phyloP scores from a whole-genome alignment of 2,113 vertebrate genomes.

The Forbesichthys agassizii region DNA sequence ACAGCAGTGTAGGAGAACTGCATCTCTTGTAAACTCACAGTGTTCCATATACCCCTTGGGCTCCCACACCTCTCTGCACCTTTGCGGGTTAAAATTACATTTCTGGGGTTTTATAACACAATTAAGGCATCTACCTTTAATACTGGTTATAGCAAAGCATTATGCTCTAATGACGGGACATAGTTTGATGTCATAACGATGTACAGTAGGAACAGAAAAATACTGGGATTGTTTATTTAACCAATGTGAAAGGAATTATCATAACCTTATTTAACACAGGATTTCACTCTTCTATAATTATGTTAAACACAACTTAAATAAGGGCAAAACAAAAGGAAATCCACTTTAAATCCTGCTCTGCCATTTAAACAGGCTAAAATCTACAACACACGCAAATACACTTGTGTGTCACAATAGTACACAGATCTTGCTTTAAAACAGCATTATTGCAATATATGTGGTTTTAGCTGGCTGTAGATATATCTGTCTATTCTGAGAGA shows the following conservation, averaged over 20 bases:
- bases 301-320: conserved; percentile 32
- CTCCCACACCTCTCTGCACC: background rate
- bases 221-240: conserved; percentile 38
- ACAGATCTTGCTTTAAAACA: background rate
- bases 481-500: conserved; percentile 28
- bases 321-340: too few relatives aligned
- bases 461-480: conserved; percentile 41
- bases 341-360: too few relatives aligned
- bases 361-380: too few relatives aligned
- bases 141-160: too few relatives aligned
- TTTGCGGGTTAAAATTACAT: too few relatives aligned
- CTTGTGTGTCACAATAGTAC: conserved; percentile 3
- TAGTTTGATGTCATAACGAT: conserved; percentile 13
- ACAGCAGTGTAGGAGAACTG: background rate
- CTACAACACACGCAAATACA: background rate
- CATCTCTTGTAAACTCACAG: too few relatives aligned
- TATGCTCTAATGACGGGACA: background rate
- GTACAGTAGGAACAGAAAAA: conserved; percentile 22
- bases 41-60: background rate
- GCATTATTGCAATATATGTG: conserved; percentile 20
- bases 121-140: too few relatives aligned
- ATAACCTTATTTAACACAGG: conserved; percentile 41
- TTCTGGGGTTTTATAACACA: too few relatives aligned
- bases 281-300: conserved; percentile 44
- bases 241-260: conserved; percentile 37